Evolutionary conservation across 2,888 invertebrate species (phyloP), one percentile per base, ranked within the genome.

Genomic region (Amphipoea lucens): DNA sequence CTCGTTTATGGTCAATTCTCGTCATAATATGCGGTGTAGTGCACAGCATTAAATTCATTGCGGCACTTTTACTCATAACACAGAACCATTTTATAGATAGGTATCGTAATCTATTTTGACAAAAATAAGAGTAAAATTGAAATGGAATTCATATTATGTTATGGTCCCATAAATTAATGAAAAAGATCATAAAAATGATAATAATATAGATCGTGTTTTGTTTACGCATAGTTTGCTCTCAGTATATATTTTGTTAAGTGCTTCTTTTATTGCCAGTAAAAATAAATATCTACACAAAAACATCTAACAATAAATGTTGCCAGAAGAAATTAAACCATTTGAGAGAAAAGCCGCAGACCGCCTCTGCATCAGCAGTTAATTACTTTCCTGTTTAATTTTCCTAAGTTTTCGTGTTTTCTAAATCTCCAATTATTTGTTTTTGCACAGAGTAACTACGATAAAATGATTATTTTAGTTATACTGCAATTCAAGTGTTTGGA

Each of bases 1-100:
- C 78, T 86, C 65, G 69, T 90, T 84, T 81, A 89, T 72, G 84
- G 77, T 74, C 81, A 62, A 87, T 90, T 87, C 71, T 42, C 60
- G 68, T 66, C 29, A 42, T 84, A 85, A 85, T 78, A 77, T 72
- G 78, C 62, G 45, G 54, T 78, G 54, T 78, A 69, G 74, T 76
- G 74, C 72, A 45, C 20, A 48, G 23, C 11, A 66, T 85, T 80
- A 69, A 78, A 60, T 77, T 73, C 63, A 69, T 76, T 76, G 57
- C 62, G 48, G 79, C 36, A 78, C 73, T 82, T 85, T 81, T 69
- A 74, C 70, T 76, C 57, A 66, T 74, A 62, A 76, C 57, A 78
- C 23, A 69, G 29, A 60, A 65, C 45, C 42, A 65, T 84, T 81
- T 77, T 75, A 75, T 71, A 71, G 36, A 82, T 45, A 71, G 42